phyloP scores from a whole-genome alignment of 2,113 vertebrate species.

The Tyto alba region DNA sequence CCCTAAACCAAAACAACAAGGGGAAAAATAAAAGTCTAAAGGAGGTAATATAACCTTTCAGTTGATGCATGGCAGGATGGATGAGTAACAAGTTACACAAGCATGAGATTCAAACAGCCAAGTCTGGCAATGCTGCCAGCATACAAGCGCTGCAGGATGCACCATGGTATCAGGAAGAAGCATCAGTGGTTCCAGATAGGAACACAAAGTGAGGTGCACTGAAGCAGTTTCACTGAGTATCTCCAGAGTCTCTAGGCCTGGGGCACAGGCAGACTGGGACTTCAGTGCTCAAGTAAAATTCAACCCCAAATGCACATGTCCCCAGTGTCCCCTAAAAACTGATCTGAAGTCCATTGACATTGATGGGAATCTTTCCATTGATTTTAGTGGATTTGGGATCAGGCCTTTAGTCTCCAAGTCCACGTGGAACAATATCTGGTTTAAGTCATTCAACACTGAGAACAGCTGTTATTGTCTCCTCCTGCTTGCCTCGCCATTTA shows the following conservation, averaged over 20 bases:
- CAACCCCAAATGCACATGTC: not conserved
- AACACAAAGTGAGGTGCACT: no score
- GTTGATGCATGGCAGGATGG: not conserved
- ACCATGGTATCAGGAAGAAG: not conserved
- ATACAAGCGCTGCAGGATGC: fast-evolving
- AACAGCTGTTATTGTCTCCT: not conserved
- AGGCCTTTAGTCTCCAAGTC: not conserved
- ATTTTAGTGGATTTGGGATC: not conserved
- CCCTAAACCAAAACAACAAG: not conserved
- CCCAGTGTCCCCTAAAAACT: not conserved
- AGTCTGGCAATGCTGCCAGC: not conserved
- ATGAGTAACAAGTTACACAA: not conserved
- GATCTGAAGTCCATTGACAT: not conserved
- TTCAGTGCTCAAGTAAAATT: not conserved
- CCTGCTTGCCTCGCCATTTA: not conserved
- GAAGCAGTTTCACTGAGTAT: not conserved
- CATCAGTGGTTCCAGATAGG: not conserved
- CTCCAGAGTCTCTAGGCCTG: not conserved
- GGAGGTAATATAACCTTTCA: not conserved
- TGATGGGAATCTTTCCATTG: not conserved
- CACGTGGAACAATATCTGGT: not conserved
- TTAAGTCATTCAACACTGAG: not conserved
- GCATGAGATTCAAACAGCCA: not conserved
- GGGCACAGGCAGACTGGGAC: not conserved
- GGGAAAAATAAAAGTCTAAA: not conserved